phyloP scores from a whole-genome alignment of 2,888 invertebrate species.

The Pinctada fucata region DNA sequence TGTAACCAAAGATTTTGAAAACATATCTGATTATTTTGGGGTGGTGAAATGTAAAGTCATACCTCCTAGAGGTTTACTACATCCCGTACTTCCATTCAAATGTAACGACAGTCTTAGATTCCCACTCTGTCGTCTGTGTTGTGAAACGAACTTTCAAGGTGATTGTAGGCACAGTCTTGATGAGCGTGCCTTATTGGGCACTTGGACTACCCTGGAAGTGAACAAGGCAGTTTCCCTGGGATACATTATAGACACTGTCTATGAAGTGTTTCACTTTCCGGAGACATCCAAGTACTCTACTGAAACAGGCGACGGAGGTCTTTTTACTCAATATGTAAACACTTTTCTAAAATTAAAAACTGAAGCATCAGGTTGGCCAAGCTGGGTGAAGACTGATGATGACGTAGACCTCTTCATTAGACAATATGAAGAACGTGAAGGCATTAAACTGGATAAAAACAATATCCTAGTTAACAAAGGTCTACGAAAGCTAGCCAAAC shows the following conservation, averaged over 20 bases:
- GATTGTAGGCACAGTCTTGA: constrained; percentile 15
- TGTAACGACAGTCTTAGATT: too few relatives aligned
- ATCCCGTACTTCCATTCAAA: too few relatives aligned
- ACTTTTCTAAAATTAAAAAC: constrained; percentile 14
- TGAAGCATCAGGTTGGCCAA: constrained; percentile 6
- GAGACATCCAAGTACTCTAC: constrained; percentile 42
- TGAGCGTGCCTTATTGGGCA: constrained; percentile 60
- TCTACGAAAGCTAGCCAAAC: constrained; percentile 45
- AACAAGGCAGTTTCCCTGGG: constrained; percentile 63
- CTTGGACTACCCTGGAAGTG: constrained; percentile 72
- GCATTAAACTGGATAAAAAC: constrained; percentile 30
- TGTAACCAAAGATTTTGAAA: constrained; percentile 8
- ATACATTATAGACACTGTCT: constrained; percentile 64
- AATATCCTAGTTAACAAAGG: constrained; percentile 52
- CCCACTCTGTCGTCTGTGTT: too few relatives aligned
- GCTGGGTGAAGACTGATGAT: constrained; percentile 3
- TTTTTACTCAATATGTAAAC: constrained; percentile 47
- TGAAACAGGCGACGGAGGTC: constrained; percentile 25
- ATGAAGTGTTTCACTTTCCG: constrained; percentile 70
- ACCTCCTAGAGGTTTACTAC: too few relatives aligned
- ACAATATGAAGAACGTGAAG: constrained; percentile 12
- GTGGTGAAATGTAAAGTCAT: constrained; percentile 25
- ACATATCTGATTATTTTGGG: constrained; percentile 36
- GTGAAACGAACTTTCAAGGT: too few relatives aligned
- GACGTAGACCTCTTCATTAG: constrained; percentile 1